Base-by-base conservation (phyloP, 2,113 vertebrate genomes). In the Elephantulus edwardii region DNA sequence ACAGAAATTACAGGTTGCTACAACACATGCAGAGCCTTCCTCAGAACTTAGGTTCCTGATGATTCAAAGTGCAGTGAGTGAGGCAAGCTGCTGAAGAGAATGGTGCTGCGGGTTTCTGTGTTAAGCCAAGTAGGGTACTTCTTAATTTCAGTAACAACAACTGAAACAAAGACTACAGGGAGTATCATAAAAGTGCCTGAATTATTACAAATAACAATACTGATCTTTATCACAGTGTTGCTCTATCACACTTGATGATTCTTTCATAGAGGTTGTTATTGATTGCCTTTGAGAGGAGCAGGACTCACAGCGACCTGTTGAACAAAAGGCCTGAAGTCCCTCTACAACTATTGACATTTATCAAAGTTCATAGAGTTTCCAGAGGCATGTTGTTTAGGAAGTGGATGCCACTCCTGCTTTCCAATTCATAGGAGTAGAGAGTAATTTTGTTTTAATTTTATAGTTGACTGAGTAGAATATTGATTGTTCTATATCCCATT, bases 141-240 rank as follows among this genome's bases (percentile, higher is more conserved):
- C 38, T 50, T 91, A 85, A 93, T 93, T 68, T 88, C 93, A 91
- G 52, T 35, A 75, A 92, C 6, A 92, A 24, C 46, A 75, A 78
- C 35, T 6, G 76, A 82, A 83, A 81, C 35, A 89, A 80, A 92
- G 82, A 48, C 84, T 35, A 26, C 35, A 66, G 74, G 89, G 71
- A 83, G 44, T n/a, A 56, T 75, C 78, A 70, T 86, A 44, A 95
- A 87, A 71, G 17, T 30, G 7, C 26, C 48, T 56, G 44, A 33
- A 28, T 94, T 80, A 72, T 52, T 84, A 62, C 42, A 56, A 72
- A 19, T 46, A 14, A 89, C 87, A 93, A 87, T 72, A 86, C 88
- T 84, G 33, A 81, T 92, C 58, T 91, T 89, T 85, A 88, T 84
- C 46, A n/a, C 22, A 60, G 40, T 35, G 30, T 46, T 76, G 54